Conservation (phyloP, 2,113 vertebrate species). For the Tragelaphus scriptus region DNA sequence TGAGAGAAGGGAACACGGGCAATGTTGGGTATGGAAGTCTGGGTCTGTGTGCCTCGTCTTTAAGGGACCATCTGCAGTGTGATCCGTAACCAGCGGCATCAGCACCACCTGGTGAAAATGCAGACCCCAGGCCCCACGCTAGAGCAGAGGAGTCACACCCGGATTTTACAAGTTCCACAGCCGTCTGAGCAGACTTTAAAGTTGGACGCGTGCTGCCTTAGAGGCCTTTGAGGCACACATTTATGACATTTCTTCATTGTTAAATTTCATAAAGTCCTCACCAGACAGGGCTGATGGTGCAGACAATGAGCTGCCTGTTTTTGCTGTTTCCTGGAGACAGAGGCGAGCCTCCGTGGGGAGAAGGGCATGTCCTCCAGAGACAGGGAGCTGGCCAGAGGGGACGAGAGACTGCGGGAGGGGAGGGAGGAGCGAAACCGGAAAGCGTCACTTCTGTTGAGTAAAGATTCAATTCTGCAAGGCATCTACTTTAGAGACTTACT, state of each 20-base stretch:
- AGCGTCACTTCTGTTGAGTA: not conserved
- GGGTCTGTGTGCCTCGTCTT: not conserved
- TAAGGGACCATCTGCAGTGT: not conserved
- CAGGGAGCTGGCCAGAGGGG: not conserved
- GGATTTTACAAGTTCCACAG: not conserved
- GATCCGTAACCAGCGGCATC: fast-evolving
- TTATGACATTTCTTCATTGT: not conserved
- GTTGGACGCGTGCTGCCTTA: not conserved
- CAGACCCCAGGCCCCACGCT: not conserved
- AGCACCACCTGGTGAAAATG: not conserved
- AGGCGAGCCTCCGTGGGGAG: not conserved
- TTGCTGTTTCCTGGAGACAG: not conserved
- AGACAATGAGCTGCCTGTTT: not conserved
- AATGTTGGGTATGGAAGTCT: not conserved
- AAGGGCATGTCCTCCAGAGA: not conserved
- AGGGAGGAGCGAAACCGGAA: not conserved
- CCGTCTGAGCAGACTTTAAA: not conserved
- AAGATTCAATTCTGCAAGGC: not conserved
- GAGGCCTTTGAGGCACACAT: not conserved
- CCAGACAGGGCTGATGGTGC: not conserved
- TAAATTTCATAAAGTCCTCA: not conserved
- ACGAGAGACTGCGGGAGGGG: not conserved
- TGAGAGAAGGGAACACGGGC: not conserved
- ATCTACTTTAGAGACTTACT: not conserved
- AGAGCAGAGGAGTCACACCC: not conserved